phyloP scores from a whole-genome alignment of 2,797 vertebrate species.

The Oreonectes daqikongensis region DNA sequence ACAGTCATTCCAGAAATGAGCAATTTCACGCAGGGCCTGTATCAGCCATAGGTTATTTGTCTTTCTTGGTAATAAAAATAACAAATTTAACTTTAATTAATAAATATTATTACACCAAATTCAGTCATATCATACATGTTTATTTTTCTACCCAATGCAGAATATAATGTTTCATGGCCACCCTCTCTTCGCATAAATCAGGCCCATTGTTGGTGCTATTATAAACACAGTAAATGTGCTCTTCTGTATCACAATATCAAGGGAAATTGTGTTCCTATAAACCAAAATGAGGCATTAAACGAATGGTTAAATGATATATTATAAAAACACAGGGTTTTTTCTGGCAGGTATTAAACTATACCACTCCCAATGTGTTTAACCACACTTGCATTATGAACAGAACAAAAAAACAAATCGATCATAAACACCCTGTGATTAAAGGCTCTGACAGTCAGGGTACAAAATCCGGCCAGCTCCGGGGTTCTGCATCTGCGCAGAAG shows the following conservation, averaged over 20 bases:
- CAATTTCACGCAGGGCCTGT: background rate
- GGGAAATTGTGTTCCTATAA: background rate
- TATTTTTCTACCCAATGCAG: background rate
- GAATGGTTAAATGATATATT: background rate
- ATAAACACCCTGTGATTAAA: background rate
- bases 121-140: background rate
- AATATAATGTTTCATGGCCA: background rate
- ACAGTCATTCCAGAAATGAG: background rate
- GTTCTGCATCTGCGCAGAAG: conserved; percentile 12
- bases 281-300: background rate
- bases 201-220: background rate
- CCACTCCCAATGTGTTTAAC: too few relatives aligned
- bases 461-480: background rate
- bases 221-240: too few relatives aligned
- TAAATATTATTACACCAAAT: background rate
- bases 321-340: background rate
- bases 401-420: background rate
- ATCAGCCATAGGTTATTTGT: background rate
- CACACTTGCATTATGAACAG: background rate
- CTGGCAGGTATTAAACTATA: background rate
- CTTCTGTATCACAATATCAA: too few relatives aligned
- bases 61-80: background rate
- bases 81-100: background rate
- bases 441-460: background rate
- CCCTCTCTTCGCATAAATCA: background rate